A percentile compares a stretch with the other conserved stretches of the same genome.
phyloP scores from a whole-genome alignment of 1,140 invertebrate species.

The Elysia chlorotica region DNA sequence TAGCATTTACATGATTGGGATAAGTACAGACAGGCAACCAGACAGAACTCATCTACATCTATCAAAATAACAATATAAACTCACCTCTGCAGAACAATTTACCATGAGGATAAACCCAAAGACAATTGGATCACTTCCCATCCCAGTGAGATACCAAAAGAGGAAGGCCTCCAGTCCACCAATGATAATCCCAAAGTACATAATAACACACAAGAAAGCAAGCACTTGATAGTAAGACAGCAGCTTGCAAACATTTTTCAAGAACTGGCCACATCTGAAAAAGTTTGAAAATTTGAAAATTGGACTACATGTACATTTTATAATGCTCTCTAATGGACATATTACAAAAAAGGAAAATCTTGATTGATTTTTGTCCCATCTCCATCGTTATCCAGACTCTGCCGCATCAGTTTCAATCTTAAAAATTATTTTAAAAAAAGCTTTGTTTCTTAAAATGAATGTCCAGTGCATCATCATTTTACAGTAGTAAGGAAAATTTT shows the following conservation, averaged over 20 bases:
- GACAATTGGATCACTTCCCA: slow-evolving; percentile 19
- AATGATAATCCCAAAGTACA: slow-evolving; percentile 28
- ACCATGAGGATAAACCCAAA: slow-evolving; percentile 26
- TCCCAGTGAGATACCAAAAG: slow-evolving; percentile 25
- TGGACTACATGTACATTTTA: neutral
- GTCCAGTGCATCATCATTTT: too few species aligned
- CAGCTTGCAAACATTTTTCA: slow-evolving; percentile 33
- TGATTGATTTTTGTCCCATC: neutral
- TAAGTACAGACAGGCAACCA: too few species aligned
- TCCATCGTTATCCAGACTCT: neutral
- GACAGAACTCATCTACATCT: too few species aligned
- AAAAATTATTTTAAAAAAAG: neutral
- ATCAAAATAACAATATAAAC: too few species aligned
- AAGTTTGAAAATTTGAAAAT: neutral
- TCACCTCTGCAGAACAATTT: slow-evolving; percentile 31
- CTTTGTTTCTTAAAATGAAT: too few species aligned
- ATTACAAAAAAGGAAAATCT: neutral
- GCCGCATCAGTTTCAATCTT: neutral
- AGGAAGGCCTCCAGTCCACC: slow-evolving; percentile 28
- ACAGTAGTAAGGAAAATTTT: too few species aligned
- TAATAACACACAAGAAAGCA: slow-evolving; percentile 23
- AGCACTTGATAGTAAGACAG: slow-evolving; percentile 25
- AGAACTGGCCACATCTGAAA: slow-evolving; percentile 29
- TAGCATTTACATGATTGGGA: too few species aligned
- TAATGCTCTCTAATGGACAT: neutral